phyloP scores from a whole-genome alignment of 2,113 vertebrate genomes.

The Hypocryptadius cinnamomeus region DNA sequence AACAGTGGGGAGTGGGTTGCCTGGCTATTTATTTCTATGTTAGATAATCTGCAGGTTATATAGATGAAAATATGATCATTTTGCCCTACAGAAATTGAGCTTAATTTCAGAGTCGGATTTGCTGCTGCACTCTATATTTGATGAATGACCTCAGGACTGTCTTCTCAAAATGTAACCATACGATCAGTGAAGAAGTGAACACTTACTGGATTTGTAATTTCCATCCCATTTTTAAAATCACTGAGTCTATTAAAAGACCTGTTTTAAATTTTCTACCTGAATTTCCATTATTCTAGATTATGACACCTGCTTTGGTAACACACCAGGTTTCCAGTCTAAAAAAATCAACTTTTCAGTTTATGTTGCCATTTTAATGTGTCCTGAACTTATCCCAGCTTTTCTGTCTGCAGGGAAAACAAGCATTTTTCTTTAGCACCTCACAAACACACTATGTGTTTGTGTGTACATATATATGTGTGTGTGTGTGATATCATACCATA shows the following conservation, averaged over 20 bases:
- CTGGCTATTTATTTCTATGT: background rate
- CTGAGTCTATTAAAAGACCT: background rate
- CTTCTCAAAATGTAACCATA: background rate
- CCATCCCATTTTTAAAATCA: background rate
- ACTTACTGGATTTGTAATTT: background rate
- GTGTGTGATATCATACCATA: background rate
- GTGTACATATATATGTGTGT: too few species aligned
- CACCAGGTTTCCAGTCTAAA: background rate
- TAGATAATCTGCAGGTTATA: constrained; percentile 28
- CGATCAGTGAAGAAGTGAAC: background rate
- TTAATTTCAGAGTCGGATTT: background rate
- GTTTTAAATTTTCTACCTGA: background rate
- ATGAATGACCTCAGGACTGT: background rate
- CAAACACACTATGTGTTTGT: fast-evolving
- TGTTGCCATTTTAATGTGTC: background rate
- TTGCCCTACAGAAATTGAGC: background rate
- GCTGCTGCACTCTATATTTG: background rate
- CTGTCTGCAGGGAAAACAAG: background rate
- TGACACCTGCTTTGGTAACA: background rate
- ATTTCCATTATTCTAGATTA: background rate
- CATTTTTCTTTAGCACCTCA: background rate
- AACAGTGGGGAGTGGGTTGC: background rate
- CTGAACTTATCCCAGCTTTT: background rate
- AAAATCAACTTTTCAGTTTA: background rate
- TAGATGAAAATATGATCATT: constrained; percentile 11